Percentiles rank a stretch among this genome's conserved stretches.
These are phyloP conservation scores for Arge pagana DNA, from an alignment of 2,888 invertebrate genomes.

Conservation along the genomic window DNA sequence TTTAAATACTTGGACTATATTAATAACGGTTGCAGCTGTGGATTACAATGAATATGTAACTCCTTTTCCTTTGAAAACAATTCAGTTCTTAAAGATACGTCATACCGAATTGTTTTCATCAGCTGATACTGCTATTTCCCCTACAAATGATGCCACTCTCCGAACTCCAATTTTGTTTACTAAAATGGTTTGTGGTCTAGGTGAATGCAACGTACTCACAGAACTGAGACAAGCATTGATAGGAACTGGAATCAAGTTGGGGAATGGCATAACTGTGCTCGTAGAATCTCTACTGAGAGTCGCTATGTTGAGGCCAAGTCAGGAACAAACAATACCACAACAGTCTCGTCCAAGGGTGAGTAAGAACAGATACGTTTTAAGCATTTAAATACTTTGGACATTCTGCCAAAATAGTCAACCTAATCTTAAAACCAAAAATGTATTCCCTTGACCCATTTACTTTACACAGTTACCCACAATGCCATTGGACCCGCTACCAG, in stretches of 20 bases:
- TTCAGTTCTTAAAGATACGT: conserved; percentile 26
- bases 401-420: too few relatives aligned
- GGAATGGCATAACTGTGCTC: conserved; percentile 52
- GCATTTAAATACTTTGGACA: too few relatives aligned
- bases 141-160: too few relatives aligned
- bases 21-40: conserved; percentile 44
- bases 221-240: conserved; percentile 46
- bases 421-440: too few relatives aligned
- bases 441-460: too few relatives aligned
- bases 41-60: conserved; percentile 40
- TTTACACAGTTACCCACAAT: conserved; percentile 49
- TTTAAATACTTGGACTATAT: conserved; percentile 16
- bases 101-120: neutral
- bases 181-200: conserved; percentile 34
- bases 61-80: conserved; percentile 36
- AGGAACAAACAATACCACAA: conserved; percentile 62
- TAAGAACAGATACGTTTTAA: too few relatives aligned
- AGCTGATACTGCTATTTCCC: too few relatives aligned
- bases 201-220: conserved; percentile 44
- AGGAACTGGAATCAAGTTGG: conserved; percentile 43
- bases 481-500: conserved; percentile 47
- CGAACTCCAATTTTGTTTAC: too few relatives aligned
- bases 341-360: conserved; percentile 62
- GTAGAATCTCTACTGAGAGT: conserved; percentile 65
- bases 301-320: conserved; percentile 61